phyloP scores from a whole-genome alignment of 2,113 vertebrate species.

The Prionailurus bengalensis region DNA sequence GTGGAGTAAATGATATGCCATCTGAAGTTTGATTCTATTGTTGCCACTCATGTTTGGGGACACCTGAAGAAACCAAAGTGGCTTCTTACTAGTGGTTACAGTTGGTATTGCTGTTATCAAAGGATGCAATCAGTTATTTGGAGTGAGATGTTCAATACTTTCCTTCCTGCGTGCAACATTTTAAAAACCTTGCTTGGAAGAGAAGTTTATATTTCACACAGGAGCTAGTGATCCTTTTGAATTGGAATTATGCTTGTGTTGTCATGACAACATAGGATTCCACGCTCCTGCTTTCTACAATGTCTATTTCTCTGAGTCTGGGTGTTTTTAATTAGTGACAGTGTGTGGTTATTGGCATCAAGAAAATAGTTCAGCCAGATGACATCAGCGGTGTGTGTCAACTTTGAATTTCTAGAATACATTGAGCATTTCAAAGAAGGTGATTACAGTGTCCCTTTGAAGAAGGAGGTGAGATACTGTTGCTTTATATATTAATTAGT shows the following conservation, averaged over 20 bases:
- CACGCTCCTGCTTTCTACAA: constrained; percentile 59
- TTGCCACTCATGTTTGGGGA: neutral
- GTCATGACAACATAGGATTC: constrained; percentile 78
- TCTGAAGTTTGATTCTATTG: constrained; percentile 24
- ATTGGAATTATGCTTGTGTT: constrained; percentile 80
- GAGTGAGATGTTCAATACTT: neutral
- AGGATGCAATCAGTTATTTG: neutral
- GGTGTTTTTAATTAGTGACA: constrained; percentile 59
- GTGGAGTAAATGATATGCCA: neutral
- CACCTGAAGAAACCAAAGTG: constrained; percentile 24
- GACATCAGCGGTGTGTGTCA: neutral
- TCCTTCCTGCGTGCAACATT: constrained; percentile 48
- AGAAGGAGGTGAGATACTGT: neutral
- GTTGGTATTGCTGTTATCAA: neutral
- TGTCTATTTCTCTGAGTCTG: constrained; percentile 60
- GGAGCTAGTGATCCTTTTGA: constrained; percentile 69
- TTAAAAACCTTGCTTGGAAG: constrained; percentile 67
- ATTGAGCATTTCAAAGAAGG: constrained; percentile 19
- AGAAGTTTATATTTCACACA: constrained; percentile 73
- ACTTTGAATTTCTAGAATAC: constrained; percentile 17
- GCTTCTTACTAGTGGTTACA: neutral
- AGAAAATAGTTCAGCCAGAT: neutral
- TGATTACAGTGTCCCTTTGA: constrained; percentile 18
- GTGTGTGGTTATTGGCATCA: neutral
- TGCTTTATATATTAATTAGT: constrained; percentile 2